Percentiles rank a stretch among this genome's conserved stretches.
Evolutionary conservation across 2,113 vertebrate genomes (phyloP).

Genomic region (Fulica atra): DNA sequence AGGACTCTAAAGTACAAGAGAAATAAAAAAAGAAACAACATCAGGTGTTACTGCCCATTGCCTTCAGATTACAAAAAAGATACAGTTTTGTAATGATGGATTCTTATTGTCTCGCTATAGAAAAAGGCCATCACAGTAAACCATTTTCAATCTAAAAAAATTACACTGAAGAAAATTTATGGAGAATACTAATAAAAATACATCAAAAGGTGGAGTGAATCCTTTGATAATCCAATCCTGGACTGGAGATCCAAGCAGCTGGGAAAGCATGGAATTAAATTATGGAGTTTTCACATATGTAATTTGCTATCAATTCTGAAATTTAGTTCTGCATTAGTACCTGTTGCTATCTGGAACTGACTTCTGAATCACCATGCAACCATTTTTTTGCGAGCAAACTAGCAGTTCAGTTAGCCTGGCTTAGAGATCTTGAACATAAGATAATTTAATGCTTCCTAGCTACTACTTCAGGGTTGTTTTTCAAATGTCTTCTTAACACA

Average conservation of each 20-base stretch:
- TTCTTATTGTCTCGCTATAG: not conserved
- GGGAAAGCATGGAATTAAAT: not conserved
- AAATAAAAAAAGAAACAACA: not conserved
- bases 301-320: not conserved
- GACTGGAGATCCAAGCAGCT: not conserved
- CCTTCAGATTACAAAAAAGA: not conserved
- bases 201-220: not conserved
- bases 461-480: not conserved
- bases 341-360: not conserved
- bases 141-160: not conserved
- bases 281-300: not conserved
- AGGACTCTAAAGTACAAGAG: not conserved
- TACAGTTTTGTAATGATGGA: fast-evolving
- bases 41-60: not conserved
- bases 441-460: not conserved
- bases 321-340: not conserved
- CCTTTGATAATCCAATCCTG: not conserved
- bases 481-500: not conserved
- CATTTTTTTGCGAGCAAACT: not conserved
- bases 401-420: not conserved
- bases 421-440: not conserved
- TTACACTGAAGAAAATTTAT: not conserved
- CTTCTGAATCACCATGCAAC: not conserved
- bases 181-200: not conserved
- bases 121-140: not conserved